phyloP scores from a whole-genome alignment of 2,888 invertebrate genomes.

The Dasypolia templi region DNA sequence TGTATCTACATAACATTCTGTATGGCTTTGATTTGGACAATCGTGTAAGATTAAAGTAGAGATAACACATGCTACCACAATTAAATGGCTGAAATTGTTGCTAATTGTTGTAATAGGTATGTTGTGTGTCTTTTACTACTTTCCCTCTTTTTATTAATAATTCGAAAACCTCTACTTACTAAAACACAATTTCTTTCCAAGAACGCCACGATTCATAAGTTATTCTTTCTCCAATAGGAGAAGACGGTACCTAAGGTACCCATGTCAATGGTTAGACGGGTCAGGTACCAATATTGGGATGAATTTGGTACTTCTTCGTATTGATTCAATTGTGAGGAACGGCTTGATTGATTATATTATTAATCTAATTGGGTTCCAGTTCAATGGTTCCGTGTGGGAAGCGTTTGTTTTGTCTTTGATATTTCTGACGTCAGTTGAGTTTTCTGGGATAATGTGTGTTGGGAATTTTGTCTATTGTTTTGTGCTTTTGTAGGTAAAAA shows the following conservation, averaged over 20 bases:
- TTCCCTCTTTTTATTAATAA: background rate
- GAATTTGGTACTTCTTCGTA: slow-evolving; percentile 44
- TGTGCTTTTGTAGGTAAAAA: background rate
- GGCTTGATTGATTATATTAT: slow-evolving; percentile 62
- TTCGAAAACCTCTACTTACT: background rate
- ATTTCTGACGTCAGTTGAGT: slow-evolving; percentile 27
- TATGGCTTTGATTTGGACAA: background rate
- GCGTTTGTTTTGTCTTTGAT: slow-evolving; percentile 39
- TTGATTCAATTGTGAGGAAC: slow-evolving; percentile 60
- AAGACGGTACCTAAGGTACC: slow-evolving; percentile 38
- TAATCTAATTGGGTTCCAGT: slow-evolving; percentile 58
- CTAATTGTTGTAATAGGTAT: background rate
- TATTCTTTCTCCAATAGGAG: slow-evolving; percentile 36
- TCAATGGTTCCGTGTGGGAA: slow-evolving; percentile 29
- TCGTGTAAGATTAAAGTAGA: background rate
- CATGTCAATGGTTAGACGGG: slow-evolving; percentile 56
- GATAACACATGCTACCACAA: too few species aligned
- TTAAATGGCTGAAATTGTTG: background rate
- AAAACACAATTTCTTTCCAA: slow-evolving; percentile 14
- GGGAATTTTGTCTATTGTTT: background rate
- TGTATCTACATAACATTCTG: too few species aligned
- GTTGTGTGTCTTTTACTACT: background rate
- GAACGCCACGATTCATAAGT: slow-evolving; percentile 31
- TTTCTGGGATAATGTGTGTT: background rate
- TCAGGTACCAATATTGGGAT: slow-evolving; percentile 50